Conservation (phyloP, 2,113 vertebrate genomes). For the Nycticorax nycticorax region DNA sequence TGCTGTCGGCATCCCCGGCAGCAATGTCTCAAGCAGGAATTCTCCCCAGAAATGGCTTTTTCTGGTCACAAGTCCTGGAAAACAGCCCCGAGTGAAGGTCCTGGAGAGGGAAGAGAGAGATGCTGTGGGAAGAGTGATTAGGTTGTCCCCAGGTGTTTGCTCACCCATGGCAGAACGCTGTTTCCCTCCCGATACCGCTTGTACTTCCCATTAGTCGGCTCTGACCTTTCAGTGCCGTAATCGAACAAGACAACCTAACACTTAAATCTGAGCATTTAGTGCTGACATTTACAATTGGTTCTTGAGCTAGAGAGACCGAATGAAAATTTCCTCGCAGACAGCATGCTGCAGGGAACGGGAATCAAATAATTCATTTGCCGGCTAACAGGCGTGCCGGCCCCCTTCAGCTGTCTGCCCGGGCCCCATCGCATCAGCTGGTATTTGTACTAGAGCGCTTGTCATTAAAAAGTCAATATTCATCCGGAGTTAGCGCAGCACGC, state of each 20-base stretch:
- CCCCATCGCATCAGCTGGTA: not conserved
- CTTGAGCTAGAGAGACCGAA: slow-evolving; percentile 43
- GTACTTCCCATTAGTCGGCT: slow-evolving; percentile 65
- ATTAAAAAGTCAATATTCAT: slow-evolving; percentile 49
- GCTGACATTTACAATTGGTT: slow-evolving; percentile 71
- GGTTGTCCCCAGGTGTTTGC: slow-evolving; percentile 58
- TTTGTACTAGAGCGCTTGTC: slow-evolving; percentile 1
- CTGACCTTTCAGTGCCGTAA: slow-evolving; percentile 68
- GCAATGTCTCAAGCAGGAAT: rapidly evolving
- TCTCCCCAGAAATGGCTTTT: not conserved
- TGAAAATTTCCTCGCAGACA: slow-evolving; percentile 65
- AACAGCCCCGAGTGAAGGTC: not conserved
- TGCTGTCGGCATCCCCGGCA: rapidly evolving
- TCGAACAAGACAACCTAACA: slow-evolving; percentile 69
- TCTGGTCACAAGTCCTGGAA: not conserved
- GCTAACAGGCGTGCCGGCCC: not conserved
- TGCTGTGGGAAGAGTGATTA: slow-evolving; percentile 30
- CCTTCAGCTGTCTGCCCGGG: not conserved
- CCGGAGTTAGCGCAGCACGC: not conserved
- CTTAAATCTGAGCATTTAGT: slow-evolving; percentile 58
- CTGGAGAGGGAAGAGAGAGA: slow-evolving; percentile 19
- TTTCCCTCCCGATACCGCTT: slow-evolving; percentile 42
- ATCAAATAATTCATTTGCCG: slow-evolving; percentile 58
- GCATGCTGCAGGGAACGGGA: slow-evolving; percentile 21
- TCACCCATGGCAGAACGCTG: slow-evolving; percentile 23